Base-by-base conservation (phyloP, 2,797 vertebrate species). In the Falco naumanni region DNA sequence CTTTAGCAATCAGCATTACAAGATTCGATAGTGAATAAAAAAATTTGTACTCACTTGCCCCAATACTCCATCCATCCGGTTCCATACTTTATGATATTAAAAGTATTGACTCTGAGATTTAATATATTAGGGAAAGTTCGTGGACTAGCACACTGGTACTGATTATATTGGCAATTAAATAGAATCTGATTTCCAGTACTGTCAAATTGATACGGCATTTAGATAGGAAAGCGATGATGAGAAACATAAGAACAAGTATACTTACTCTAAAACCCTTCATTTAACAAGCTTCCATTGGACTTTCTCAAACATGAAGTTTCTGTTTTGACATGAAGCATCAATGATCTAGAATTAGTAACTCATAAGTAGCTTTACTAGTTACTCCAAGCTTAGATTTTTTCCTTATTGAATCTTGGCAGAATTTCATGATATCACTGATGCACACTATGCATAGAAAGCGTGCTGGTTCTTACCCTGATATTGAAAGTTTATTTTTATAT, bases 161-260 rank as follows among this genome's bases (percentile, higher is more conserved):
- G 84, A 95, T 93, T 86, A 89, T 95, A 97, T 34, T 83, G 84
- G 90, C 79, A 96, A 94, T 97, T 95, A 97, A 96, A 93, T 39
- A 91, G 75, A 94, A 94, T 90, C 90, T 95, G 95, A 95, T 86
- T 96, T 96, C 63, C 87, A 96, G 92, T 83, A 95, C 90, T 96
- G 89, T 93, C 94, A 96, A 95, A 91, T 31, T 95, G 95, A 88
- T 94, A 92, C 22, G 92, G 79, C 60, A 84, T 95, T 97, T 96
- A 96, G 92, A 92, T 54, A 83, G 39, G 31, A 64, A 61, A 64
- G 41, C 12, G 11, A 84, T 1, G 4, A 39, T 25, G 25, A 92
- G 65, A 64, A 89, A 75, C 29, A 34, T 6, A 63, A 66, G 39
- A 87, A 54, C 12, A 48, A 43, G n/a, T 5, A 20, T 7, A 78